Conservation (phyloP, 2,113 vertebrate species). For the Pomatostomus ruficeps region DNA sequence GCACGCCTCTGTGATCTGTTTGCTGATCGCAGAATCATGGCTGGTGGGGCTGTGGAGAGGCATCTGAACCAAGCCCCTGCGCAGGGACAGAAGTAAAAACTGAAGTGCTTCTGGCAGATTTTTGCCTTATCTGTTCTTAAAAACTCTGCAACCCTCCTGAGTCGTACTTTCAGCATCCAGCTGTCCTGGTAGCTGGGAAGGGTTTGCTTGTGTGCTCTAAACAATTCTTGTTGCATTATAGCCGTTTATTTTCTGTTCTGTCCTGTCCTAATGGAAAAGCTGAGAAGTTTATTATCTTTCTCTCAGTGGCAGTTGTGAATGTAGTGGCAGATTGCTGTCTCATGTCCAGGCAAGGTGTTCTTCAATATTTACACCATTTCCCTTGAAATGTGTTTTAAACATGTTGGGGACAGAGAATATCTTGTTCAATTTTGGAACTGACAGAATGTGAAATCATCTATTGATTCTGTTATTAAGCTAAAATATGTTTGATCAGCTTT, state of each 20-base stretch:
- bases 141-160: background rate
- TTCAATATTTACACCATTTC: slow-evolving; percentile 10
- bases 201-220: background rate
- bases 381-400: background rate
- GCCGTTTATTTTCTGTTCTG: background rate
- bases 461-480: slow-evolving; percentile 31
- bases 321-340: background rate
- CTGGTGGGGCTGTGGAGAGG: accelerated
- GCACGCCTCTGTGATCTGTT: background rate
- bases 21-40: background rate
- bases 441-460: slow-evolving; percentile 6
- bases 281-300: background rate
- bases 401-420: background rate
- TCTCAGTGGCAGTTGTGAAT: background rate
- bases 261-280: background rate
- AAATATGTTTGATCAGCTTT: slow-evolving; percentile 35
- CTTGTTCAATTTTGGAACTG: background rate
- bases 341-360: background rate
- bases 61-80: background rate
- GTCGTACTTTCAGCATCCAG: background rate
- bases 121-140: background rate
- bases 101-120: background rate
- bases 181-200: background rate
- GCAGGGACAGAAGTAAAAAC: background rate
- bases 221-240: background rate